Percentiles rank a stretch among this genome's conserved stretches.
Evolutionary conservation across 2,888 invertebrate genomes (phyloP).

Genomic region (Diarsia brunnea): DNA sequence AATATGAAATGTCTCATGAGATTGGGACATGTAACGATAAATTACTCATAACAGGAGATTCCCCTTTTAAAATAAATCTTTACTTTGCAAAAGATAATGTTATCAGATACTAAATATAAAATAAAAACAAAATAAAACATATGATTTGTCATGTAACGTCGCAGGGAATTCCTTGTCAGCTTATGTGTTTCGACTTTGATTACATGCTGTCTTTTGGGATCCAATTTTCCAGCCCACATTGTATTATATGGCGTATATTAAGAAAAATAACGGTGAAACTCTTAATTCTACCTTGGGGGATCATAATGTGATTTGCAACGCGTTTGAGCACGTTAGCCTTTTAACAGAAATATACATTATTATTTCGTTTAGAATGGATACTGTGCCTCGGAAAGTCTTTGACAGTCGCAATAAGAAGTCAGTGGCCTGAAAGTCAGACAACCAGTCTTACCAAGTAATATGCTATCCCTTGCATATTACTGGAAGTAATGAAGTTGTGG

Average conservation of each 20-base stretch:
- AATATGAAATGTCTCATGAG: slow-evolving; percentile 26
- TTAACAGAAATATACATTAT: neutral
- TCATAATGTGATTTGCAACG: slow-evolving; percentile 18
- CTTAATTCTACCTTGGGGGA: slow-evolving; percentile 43
- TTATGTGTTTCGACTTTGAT: slow-evolving; percentile 49
- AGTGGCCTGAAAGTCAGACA: too few relatives aligned
- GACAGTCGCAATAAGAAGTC: too few relatives aligned
- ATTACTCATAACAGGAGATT: slow-evolving; percentile 28
- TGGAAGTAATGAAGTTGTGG: too few relatives aligned
- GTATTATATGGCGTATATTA: slow-evolving; percentile 31
- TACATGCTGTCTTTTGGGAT: slow-evolving; percentile 36
- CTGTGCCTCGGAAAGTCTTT: too few relatives aligned
- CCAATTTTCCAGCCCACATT: slow-evolving; percentile 30
- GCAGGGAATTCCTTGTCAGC: slow-evolving; percentile 45
- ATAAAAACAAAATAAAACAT: slow-evolving; percentile 14
- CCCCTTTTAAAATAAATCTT: slow-evolving; percentile 19
- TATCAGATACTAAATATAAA: slow-evolving; percentile 26
- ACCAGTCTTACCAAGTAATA: too few relatives aligned
- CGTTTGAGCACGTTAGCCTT: neutral
- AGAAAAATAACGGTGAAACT: slow-evolving; percentile 42
- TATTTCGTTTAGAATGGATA: slow-evolving; percentile 1
- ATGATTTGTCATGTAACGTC: slow-evolving; percentile 37
- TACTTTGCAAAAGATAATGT: slow-evolving; percentile 11
- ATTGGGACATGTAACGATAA: slow-evolving; percentile 9
- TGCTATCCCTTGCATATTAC: too few relatives aligned